phyloP scores from a whole-genome alignment of 2,113 vertebrate species.

The Girardinichthys multiradiatus region DNA sequence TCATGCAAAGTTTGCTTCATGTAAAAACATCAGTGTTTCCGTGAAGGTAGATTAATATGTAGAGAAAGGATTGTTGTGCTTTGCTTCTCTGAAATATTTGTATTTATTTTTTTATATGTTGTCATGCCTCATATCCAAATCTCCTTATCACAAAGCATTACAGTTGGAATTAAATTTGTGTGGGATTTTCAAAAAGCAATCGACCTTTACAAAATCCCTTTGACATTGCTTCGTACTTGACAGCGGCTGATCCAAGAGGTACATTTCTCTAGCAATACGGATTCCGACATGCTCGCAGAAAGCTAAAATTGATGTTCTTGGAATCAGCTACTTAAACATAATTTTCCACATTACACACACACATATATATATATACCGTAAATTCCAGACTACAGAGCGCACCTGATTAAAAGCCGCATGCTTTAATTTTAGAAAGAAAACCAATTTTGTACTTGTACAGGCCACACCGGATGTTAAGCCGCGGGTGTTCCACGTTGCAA shows the following conservation, averaged over 20 bases:
- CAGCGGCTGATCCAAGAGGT: conserved; percentile 20
- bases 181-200: conserved; percentile 40
- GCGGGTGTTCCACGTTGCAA: too few species aligned
- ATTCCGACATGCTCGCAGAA: conserved; percentile 3
- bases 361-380: background rate
- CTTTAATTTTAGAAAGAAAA: too few species aligned
- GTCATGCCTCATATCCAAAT: conserved; percentile 23
- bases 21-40: conserved; percentile 5
- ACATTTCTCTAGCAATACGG: conserved; percentile 16
- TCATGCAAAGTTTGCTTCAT: background rate
- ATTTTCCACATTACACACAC: background rate
- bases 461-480: too few species aligned
- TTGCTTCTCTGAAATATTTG: conserved; percentile 1
- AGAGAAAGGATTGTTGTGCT: background rate
- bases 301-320: conserved; percentile 22
- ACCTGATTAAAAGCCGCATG: too few species aligned
- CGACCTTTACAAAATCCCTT: conserved; percentile 37
- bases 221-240: conserved; percentile 10
- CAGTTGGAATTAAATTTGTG: conserved; percentile 31
- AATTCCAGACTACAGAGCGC: too few species aligned
- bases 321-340: conserved; percentile 25
- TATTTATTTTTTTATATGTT: conserved; percentile 9
- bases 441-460: too few species aligned
- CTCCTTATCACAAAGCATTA: conserved; percentile 14
- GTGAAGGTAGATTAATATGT: background rate